Base-by-base conservation (phyloP, 2,113 vertebrate species). In the Mirza zaza region DNA sequence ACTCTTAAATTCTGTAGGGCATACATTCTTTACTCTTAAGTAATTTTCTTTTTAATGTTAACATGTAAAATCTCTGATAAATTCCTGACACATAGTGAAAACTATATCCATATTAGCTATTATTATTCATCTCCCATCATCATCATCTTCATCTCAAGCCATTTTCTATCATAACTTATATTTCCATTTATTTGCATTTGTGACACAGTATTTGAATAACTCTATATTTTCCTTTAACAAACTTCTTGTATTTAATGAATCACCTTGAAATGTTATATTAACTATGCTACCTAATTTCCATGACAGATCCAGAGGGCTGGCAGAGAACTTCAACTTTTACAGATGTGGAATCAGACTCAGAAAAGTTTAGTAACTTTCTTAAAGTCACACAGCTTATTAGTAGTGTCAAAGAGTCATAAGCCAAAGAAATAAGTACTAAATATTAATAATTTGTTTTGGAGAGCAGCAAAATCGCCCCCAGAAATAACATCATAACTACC, bases 381-480 rank as follows among this genome's bases (percentile, higher is more conserved):
- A 86, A 57, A 76, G 67, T 81, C 36, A 71, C 57, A 42, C 11
- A 94, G n/a, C 39, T 79, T 61, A 6, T 83, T 65, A 90, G 25
- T 79, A 87, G 7, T 45, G 55, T 88, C 80, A 81, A 73, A 52
- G 15, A 95, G 14, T 8, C 39, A 82, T 39, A 87, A 96, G 50
- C 9, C 13, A 81, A 86, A 71, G 5, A 81, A 65, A 67, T 32
- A 55, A 87, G 45, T 83, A 57, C 13, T 79, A 73, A 92, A 68
- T 92, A 92, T 79, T 90, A 90, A 83, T 63, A 81, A 5, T 13
- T 92, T 91, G 11, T 48, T 96, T 94, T 65, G 36, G 52, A 95
- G 3, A 71, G 8, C 32, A 84, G 45, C 18, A 59, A 90, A 65
- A 63, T 50, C 25, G 92, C 92, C 11, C 27, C 27, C 11, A 50